A percentile compares a stretch with the other conserved stretches of the same genome.
Evolutionary conservation across 2,113 vertebrate genomes (phyloP).

Genomic region (Chionis minor): DNA sequence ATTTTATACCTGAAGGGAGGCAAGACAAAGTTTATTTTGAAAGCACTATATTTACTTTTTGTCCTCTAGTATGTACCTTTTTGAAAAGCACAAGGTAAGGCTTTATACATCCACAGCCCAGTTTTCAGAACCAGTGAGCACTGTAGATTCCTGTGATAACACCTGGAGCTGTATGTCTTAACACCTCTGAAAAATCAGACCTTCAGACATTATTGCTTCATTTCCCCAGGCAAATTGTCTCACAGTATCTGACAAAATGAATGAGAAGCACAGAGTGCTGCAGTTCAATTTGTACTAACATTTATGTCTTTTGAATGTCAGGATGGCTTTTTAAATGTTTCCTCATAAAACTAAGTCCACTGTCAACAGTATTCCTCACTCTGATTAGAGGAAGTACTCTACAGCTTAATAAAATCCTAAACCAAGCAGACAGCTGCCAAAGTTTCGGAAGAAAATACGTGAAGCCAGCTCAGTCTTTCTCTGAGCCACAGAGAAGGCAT

Average conservation of each 20-base stretch:
- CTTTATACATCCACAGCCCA: background rate
- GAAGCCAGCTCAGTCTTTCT: background rate
- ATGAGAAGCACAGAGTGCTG: background rate
- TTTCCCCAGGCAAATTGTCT: slow-evolving; percentile 49
- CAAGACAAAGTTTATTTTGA: background rate
- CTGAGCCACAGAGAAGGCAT: background rate
- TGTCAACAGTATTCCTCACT: slow-evolving; percentile 21
- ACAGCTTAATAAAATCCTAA: slow-evolving; percentile 39
- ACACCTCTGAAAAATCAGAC: slow-evolving; percentile 28
- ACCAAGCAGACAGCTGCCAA: background rate
- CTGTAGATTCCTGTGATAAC: background rate
- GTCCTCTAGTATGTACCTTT: background rate
- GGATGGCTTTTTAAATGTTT: slow-evolving; percentile 46
- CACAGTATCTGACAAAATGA: slow-evolving; percentile 33
- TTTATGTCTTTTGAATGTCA: slow-evolving; percentile 57
- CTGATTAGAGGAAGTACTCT: slow-evolving; percentile 25
- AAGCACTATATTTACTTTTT: background rate
- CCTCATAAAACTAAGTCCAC: slow-evolving; percentile 52
- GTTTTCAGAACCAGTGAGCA: slow-evolving; percentile 6
- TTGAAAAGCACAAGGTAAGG: background rate
- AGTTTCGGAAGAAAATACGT: background rate
- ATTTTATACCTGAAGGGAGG: background rate
- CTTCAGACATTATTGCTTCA: slow-evolving; percentile 38
- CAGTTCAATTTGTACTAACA: slow-evolving; percentile 50
- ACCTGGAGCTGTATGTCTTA: slow-evolving; percentile 14